Evolutionary conservation across 2,113 vertebrate species (phyloP).

Genomic region (Sinocyclocheilus anshuiensis): DNA sequence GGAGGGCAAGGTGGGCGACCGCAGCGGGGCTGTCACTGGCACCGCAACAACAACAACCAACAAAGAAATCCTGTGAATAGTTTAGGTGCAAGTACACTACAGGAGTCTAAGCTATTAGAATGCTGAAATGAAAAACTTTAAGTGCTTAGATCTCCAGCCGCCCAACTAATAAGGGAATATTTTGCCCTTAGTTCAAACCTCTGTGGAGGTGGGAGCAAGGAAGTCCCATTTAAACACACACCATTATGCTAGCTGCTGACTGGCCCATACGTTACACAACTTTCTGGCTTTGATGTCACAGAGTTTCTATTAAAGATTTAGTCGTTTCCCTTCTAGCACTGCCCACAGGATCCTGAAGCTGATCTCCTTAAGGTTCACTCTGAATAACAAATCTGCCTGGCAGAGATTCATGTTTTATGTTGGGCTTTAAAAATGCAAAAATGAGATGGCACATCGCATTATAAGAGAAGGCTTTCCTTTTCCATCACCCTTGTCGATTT

Average conservation of each 20-base stretch:
- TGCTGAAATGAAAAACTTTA: constrained; percentile 8
- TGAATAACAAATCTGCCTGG: constrained; percentile 65
- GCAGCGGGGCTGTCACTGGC: constrained; percentile 3
- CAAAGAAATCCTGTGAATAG: constrained; percentile 9
- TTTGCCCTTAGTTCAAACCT: constrained; percentile 33
- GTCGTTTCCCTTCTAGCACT: constrained; percentile 55
- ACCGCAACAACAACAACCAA: constrained; percentile 14
- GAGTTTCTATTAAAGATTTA: constrained; percentile 57
- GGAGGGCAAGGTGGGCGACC: constrained; percentile 7
- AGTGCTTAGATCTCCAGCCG: not conserved
- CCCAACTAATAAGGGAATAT: constrained; percentile 2
- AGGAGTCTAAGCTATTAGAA: constrained; percentile 21
- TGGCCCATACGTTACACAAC: constrained; percentile 42
- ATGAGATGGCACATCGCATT: constrained; percentile 29
- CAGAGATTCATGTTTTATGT: constrained; percentile 54
- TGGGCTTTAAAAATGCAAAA: constrained; percentile 59
- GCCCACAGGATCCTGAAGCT: constrained; percentile 49
- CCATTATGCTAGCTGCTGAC: constrained; percentile 14
- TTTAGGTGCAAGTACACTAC: not conserved
- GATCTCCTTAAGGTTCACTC: constrained; percentile 60
- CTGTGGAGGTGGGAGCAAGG: not conserved
- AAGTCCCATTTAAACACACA: constrained; percentile 38
- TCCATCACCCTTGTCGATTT: not conserved
- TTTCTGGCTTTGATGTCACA: constrained; percentile 49
- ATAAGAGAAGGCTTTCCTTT: constrained; percentile 11